Evolutionary conservation across 1,140 invertebrate species (phyloP).

Genomic region (Sitobion miscanthi): DNA sequence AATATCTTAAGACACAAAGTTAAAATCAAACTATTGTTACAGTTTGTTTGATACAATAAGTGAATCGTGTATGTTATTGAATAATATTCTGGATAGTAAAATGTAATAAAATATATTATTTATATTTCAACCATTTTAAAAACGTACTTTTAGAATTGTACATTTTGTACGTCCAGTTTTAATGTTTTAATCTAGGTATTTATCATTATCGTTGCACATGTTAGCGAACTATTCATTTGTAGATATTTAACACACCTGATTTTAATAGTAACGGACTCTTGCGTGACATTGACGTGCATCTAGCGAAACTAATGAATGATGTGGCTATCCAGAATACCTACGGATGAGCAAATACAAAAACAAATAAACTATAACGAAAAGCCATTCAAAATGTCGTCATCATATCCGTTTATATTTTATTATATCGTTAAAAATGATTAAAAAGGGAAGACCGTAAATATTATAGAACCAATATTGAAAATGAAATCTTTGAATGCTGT

Average conservation of each 20-base stretch:
- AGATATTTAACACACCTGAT: slow-evolving; percentile 16
- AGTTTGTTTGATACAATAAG: not conserved
- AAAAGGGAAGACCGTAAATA: not conserved
- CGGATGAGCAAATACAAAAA: slow-evolving; percentile 45
- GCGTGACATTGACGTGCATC: slow-evolving; percentile 34
- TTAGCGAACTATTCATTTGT: not conserved
- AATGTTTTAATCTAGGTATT: not conserved
- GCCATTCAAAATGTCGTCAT: not conserved
- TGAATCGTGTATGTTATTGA: not conserved
- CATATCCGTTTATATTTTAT: slow-evolving; percentile 2
- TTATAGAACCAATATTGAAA: not conserved
- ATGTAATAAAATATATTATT: not conserved
- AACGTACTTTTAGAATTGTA: not conserved
- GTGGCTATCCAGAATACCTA: not conserved
- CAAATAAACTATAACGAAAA: slow-evolving; percentile 29
- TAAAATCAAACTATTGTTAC: not conserved
- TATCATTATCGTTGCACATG: not conserved
- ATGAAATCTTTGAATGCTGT: not conserved
- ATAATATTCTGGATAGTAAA: not conserved
- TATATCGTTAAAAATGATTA: not conserved
- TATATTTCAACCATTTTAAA: not conserved
- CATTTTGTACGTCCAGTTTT: not conserved
- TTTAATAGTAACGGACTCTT: slow-evolving; percentile 29
- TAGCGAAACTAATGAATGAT: slow-evolving; percentile 5
- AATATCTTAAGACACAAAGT: not conserved